phyloP scores from a whole-genome alignment of 1,140 invertebrate species.

The Psix sp. region DNA sequence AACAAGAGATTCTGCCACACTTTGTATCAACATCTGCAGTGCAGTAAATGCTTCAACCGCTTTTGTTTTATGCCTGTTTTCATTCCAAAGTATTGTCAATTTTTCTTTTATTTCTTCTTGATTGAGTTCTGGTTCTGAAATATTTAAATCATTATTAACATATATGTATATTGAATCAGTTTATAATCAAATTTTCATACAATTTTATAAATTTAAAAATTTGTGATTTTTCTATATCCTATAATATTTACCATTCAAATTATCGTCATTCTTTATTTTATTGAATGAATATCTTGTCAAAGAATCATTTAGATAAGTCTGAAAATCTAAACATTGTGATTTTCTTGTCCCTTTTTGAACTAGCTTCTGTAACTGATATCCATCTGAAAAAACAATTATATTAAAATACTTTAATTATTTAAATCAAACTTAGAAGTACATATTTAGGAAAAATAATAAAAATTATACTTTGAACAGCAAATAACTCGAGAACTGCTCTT shows the following conservation, averaged over 20 bases:
- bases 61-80: slow-evolving; percentile 60
- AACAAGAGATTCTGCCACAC: slow-evolving; percentile 69
- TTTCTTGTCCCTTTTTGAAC: slow-evolving; percentile 79
- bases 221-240: neutral
- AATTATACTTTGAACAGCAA: slow-evolving; percentile 77
- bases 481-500: slow-evolving; percentile 80
- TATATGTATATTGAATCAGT: neutral
- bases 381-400: slow-evolving; percentile 75
- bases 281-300: slow-evolving; percentile 64
- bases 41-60: slow-evolving; percentile 67
- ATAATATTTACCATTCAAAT: slow-evolving; percentile 38
- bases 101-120: slow-evolving; percentile 53
- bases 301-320: slow-evolving; percentile 76
- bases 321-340: slow-evolving; percentile 74
- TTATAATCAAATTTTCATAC: too few relatives aligned
- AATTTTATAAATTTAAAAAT: too few relatives aligned
- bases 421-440: slow-evolving; percentile 8
- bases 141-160: neutral
- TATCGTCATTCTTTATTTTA: slow-evolving; percentile 22
- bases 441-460: slow-evolving; percentile 3
- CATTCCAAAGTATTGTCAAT: slow-evolving; percentile 62
- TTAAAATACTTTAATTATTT: neutral
- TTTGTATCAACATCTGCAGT: slow-evolving; percentile 71
- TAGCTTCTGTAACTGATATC: slow-evolving; percentile 76
- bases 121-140: slow-evolving; percentile 30